Evolutionary conservation across 2,888 invertebrate genomes (phyloP).

Genomic region (Lasioglossum leucozonium): DNA sequence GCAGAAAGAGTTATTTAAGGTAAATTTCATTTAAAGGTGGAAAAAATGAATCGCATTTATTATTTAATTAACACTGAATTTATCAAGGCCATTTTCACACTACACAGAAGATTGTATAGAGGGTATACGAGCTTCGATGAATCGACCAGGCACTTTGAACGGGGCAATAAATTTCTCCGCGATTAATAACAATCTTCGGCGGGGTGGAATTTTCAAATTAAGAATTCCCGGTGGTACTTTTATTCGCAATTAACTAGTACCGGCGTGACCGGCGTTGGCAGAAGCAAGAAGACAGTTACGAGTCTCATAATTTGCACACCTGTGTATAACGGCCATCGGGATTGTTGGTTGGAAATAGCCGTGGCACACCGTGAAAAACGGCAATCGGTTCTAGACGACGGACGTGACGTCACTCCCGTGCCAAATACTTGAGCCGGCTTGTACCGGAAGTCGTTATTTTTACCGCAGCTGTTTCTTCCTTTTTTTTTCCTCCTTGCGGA

Average conservation of each 20-base stretch:
- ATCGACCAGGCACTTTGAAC: no score
- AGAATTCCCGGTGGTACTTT: neutral
- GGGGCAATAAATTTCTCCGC: neutral
- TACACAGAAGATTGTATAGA: no score
- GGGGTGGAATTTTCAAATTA: neutral
- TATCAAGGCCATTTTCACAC: neutral
- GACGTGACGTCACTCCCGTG: conserved; percentile 70
- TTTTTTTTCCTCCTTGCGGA: conserved; percentile 18
- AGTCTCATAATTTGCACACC: neutral
- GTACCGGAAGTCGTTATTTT: conserved; percentile 72
- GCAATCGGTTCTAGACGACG: conserved; percentile 60
- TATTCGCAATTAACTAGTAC: neutral
- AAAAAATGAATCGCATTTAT: neutral
- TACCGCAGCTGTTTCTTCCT: conserved; percentile 28
- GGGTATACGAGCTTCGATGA: no score
- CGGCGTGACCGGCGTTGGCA: no score
- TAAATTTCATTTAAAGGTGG: neutral
- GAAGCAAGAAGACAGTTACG: neutral
- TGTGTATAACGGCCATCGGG: conserved; percentile 23
- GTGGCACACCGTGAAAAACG: conserved; percentile 23
- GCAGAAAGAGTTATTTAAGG: neutral
- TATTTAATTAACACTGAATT: neutral
- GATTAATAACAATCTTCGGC: neutral
- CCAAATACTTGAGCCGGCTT: conserved; percentile 67
- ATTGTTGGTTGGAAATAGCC: conserved; percentile 55